Percentiles rank a stretch among this genome's conserved stretches.
These are phyloP conservation scores for Mola mola DNA, from an alignment of 2,113 vertebrate genomes.

Conservation along the genomic window DNA sequence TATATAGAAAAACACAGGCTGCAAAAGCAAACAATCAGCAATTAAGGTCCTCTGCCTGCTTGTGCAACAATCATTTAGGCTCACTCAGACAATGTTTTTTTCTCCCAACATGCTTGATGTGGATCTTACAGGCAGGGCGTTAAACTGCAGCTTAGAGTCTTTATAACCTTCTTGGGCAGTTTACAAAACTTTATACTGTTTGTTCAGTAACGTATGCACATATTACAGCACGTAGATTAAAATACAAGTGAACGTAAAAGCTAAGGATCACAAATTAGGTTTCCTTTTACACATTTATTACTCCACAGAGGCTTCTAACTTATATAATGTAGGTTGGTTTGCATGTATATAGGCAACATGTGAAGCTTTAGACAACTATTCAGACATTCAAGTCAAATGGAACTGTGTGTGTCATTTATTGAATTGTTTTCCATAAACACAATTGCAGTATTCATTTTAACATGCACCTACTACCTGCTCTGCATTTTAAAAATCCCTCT, in stretches of 20 bases:
- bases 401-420: conserved; percentile 53
- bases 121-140: conserved; percentile 7
- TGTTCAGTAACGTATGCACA: neutral
- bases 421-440: conserved; percentile 62
- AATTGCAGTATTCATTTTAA: conserved; percentile 60
- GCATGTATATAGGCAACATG: too few species aligned
- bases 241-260: too few species aligned
- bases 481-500: conserved; percentile 33
- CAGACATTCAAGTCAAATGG: conserved; percentile 24
- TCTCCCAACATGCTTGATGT: conserved; percentile 6
- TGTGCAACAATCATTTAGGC: conserved; percentile 23
- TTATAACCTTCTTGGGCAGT: conserved; percentile 5
- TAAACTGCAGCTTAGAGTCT: conserved; percentile 1
- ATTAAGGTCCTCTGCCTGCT: conserved; percentile 28
- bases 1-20: conserved; percentile 30
- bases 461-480: conserved; percentile 55
- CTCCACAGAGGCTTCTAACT: too few species aligned
- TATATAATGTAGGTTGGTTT: too few species aligned
- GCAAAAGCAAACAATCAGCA: conserved; percentile 34
- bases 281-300: too few species aligned
- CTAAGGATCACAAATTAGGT: too few species aligned
- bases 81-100: conserved; percentile 45
- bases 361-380: too few species aligned
- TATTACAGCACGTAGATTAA: neutral
- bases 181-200: neutral